A percentile compares a stretch with the other conserved stretches of the same genome.
Conservation (phyloP, 2,797 vertebrate species). For the Platyrinchus mystaceus region DNA sequence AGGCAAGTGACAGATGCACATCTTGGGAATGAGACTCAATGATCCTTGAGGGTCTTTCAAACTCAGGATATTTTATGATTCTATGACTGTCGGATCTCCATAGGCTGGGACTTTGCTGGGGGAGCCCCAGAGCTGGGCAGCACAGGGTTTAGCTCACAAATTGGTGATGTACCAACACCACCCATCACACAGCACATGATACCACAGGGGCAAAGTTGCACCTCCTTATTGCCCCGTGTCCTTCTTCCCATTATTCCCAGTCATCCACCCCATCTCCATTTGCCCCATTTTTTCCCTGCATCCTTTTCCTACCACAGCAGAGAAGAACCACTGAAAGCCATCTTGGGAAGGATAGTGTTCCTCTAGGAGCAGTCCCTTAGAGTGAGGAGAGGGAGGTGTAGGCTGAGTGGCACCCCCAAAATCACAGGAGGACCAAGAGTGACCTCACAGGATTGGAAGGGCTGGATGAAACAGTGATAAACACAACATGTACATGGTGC, state of each 20-base stretch:
- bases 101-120: background rate
- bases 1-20: rapidly evolving
- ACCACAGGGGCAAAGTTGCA: background rate
- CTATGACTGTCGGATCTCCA: background rate
- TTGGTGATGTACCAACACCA: background rate
- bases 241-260: background rate
- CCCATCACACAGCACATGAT: background rate
- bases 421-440: background rate
- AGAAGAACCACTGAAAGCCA: background rate
- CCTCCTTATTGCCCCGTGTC: background rate
- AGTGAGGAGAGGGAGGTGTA: background rate
- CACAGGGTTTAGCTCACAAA: background rate
- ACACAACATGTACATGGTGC: rapidly evolving
- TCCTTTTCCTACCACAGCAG: background rate
- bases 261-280: background rate
- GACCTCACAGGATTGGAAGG: background rate
- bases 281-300: background rate
- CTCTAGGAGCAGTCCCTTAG: background rate
- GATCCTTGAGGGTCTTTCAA: background rate
- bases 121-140: background rate
- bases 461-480: background rate
- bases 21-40: background rate
- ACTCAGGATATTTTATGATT: background rate
- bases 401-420: background rate
- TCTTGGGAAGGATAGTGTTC: background rate